Evolutionary conservation across 2,113 vertebrate genomes (phyloP).

Genomic region (Anoplopoma fimbria): DNA sequence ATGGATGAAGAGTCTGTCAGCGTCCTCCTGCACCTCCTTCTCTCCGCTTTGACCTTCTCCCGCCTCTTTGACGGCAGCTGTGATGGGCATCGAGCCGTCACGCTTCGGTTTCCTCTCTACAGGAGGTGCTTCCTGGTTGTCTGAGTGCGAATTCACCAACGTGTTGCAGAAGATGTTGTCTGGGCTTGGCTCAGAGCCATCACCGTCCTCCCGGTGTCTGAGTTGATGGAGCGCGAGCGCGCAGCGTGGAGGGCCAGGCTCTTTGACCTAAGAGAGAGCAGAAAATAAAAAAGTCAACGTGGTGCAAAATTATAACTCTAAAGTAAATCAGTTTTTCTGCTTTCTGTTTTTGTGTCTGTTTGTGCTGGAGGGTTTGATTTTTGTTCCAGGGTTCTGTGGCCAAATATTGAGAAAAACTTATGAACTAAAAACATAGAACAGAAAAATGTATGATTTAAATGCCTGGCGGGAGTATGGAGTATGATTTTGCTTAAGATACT

Average conservation of each 20-base stretch:
- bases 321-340: background rate
- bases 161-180: slow-evolving; percentile 80
- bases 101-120: slow-evolving; percentile 41
- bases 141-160: slow-evolving; percentile 74
- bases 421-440: background rate
- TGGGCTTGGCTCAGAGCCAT: slow-evolving; percentile 71
- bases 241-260: slow-evolving; percentile 88
- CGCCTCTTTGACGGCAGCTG: slow-evolving; percentile 47
- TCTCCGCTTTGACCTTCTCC: slow-evolving; percentile 56
- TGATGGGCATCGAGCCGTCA: slow-evolving; percentile 19
- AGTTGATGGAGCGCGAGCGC: slow-evolving; percentile 79
- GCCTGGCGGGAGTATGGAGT: background rate
- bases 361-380: too few relatives aligned
- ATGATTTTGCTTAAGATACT: background rate
- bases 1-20: slow-evolving; percentile 90
- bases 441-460: too few relatives aligned
- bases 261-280: slow-evolving; percentile 86
- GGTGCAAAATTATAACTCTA: background rate
- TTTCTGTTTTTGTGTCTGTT: background rate
- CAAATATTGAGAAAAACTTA: too few relatives aligned
- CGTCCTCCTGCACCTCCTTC: slow-evolving; percentile 47
- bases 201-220: slow-evolving; percentile 80
- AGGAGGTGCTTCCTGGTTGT: slow-evolving; percentile 33
- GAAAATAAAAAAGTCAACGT: background rate
- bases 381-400: background rate